Conservation (phyloP, 2,797 vertebrate genomes). For the Gambusia yucatana region DNA sequence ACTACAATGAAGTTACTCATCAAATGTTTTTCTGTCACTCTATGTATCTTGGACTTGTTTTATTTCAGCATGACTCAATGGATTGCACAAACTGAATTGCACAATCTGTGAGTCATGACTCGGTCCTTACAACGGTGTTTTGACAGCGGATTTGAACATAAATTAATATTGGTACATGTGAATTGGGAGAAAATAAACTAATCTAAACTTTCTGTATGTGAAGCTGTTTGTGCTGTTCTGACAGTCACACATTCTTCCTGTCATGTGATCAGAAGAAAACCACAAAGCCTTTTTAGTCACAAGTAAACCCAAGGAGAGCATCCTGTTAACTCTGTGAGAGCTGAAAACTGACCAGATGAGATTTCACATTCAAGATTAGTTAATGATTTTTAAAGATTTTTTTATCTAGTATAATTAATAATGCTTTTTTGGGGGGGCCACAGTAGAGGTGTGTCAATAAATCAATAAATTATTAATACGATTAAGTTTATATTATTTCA, state of each 20-base stretch:
- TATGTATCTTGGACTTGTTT: neutral
- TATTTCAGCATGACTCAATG: neutral
- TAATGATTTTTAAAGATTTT: neutral
- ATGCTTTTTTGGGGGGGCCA: neutral
- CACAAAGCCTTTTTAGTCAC: constrained; percentile 49
- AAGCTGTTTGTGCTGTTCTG: constrained; percentile 29
- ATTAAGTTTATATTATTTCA: neutral
- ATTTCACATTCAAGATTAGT: neutral
- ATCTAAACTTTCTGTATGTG: neutral
- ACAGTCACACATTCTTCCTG: constrained; percentile 73
- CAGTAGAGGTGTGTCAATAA: neutral
- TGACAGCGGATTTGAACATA: neutral
- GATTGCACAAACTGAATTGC: neutral
- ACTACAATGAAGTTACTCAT: constrained; percentile 34
- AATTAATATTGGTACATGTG: neutral
- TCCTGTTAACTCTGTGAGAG: constrained; percentile 4
- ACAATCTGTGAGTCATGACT: neutral
- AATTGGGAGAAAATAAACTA: neutral
- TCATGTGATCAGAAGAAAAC: constrained; percentile 71
- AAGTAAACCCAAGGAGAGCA: constrained; percentile 16
- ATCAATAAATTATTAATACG: neutral
- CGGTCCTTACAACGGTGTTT: neutral
- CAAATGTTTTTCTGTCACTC: constrained; percentile 9
- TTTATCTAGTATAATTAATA: neutral
- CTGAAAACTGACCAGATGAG: neutral